Evolutionary conservation across 2,113 vertebrate genomes (phyloP), one percentile per base, ranked within the genome.

Genomic region (Tapirus terrestris): DNA sequence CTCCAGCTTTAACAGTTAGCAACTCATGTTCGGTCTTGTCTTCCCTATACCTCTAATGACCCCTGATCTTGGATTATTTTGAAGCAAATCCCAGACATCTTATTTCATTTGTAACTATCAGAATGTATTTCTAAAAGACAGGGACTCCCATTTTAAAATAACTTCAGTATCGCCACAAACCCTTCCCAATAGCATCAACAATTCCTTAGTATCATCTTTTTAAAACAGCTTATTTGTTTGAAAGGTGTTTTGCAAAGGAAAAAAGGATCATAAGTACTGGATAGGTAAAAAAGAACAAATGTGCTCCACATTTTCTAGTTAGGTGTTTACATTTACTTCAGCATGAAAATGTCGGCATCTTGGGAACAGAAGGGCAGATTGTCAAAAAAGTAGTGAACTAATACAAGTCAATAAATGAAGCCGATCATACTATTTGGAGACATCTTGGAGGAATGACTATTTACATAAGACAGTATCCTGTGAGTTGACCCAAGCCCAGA

Each of bases 171-270:
- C 33, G 68, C 77, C 13, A 53, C 56, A 75, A 65, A 48, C 0
- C 8, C 6, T 65, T 23, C 14, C 13, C 33, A 39, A 14, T 17
- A 76, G 13, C 31, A 81, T 75, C 23, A 94, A 23, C 9, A 65
- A 33, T 58, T 93, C 25, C 17, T 51, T 73, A 27, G 61, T 86
- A 31, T 27, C 36, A 89, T 60, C 27, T 88, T 73, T 79, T 80
- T 10, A 36, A 73, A 67, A 51, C 10, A 61, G 39, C 18, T 58
- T 70, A 77, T 82, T 94, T 79, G 8, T 81, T 96, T 93, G 91
- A 96, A 88, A 51, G 13, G 8, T 89, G 25, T n/a, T 70, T 94
- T 96, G 45, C 31, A 72, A 96, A 93, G 33, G 51, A 31, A 72
- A 51, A 80, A 81, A 56, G 16, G 21, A 6, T 91, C 18, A 43